A percentile compares a stretch with the other conserved stretches of the same genome.
Conservation (phyloP, 37 sponge, comb jelly and placozoan species). For the Hormiphora californensis region DNA sequence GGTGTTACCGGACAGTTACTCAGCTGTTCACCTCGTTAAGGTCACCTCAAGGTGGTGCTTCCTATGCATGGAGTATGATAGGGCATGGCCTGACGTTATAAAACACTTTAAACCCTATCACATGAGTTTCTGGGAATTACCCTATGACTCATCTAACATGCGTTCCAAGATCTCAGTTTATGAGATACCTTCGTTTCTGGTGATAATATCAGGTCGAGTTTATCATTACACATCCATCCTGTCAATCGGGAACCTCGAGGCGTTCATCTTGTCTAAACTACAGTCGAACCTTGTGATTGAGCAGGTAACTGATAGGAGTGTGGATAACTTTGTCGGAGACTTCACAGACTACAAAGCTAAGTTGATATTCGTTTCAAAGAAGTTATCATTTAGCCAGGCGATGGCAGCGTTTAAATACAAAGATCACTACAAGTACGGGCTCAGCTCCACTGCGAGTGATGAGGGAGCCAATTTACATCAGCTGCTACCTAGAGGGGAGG, state of each 20-base stretch:
- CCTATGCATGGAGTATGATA: constrained; percentile 20
- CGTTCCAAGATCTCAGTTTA: constrained; percentile 7
- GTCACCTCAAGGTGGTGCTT: constrained; percentile 42
- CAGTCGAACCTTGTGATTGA: not conserved
- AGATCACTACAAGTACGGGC: constrained; percentile 20
- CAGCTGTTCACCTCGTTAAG: constrained; percentile 4
- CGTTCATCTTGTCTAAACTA: not conserved
- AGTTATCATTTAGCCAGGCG: constrained; percentile 16
- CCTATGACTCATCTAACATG: constrained; percentile 40
- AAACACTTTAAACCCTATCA: constrained; percentile 34
- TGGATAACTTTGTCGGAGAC: constrained; percentile 49
- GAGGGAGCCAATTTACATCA: not conserved
- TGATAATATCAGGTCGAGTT: constrained; percentile 12
- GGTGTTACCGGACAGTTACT: constrained; percentile 23
- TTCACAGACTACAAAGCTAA: constrained; percentile 38
- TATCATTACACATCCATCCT: constrained; percentile 2
- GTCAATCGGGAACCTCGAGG: not conserved
- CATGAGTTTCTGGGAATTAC: constrained; percentile 44
- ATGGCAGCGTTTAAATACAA: constrained; percentile 49
- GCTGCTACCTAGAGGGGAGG: not conserved
- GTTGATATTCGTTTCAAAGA: constrained; percentile 19
- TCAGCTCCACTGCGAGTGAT: not conserved
- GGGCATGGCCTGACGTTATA: constrained; percentile 22
- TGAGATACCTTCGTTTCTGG: constrained; percentile 27
- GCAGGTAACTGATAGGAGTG: not conserved